Conservation (phyloP, 1,140 invertebrate genomes). For the Apolygus lucorum region DNA sequence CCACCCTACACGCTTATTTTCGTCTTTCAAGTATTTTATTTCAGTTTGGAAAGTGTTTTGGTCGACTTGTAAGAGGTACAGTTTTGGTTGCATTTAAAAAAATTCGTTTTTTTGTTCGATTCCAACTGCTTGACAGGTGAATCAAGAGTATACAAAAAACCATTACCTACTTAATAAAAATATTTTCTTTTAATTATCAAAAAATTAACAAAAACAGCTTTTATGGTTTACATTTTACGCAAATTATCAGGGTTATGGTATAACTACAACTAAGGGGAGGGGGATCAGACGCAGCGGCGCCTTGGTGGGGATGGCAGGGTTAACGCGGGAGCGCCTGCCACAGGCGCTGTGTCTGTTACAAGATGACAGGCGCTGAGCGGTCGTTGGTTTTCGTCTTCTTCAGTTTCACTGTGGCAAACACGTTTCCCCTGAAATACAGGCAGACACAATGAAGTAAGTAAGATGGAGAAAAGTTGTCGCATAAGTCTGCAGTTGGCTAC, state of each 20-base stretch:
- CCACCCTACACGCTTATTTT: too few relatives aligned
- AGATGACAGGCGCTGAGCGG: slow-evolving; percentile 63
- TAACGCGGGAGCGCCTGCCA: not conserved
- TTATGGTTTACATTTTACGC: not conserved
- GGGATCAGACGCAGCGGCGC: not conserved
- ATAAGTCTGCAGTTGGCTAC: too few relatives aligned
- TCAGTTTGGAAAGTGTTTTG: too few relatives aligned
- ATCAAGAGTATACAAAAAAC: too few relatives aligned
- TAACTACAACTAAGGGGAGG: not conserved
- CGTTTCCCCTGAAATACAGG: slow-evolving; percentile 67
- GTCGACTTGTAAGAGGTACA: too few relatives aligned
- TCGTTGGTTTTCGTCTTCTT: slow-evolving; percentile 78
- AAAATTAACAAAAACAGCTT: not conserved
- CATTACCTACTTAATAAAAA: too few relatives aligned
- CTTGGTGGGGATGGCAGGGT: not conserved
- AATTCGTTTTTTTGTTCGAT: too few relatives aligned
- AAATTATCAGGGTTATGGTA: not conserved
- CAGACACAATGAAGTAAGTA: too few relatives aligned
- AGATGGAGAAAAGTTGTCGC: too few relatives aligned
- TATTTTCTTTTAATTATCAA: not conserved
- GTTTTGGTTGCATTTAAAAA: too few relatives aligned
- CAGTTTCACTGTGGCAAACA: slow-evolving; percentile 76
- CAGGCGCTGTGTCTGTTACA: slow-evolving; percentile 29
- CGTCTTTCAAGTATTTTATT: too few relatives aligned
- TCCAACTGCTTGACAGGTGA: too few relatives aligned